A percentile compares a stretch with the other conserved stretches of the same genome.
phyloP scores from a whole-genome alignment of 2,888 invertebrate genomes.

The Napeogenes inachia region DNA sequence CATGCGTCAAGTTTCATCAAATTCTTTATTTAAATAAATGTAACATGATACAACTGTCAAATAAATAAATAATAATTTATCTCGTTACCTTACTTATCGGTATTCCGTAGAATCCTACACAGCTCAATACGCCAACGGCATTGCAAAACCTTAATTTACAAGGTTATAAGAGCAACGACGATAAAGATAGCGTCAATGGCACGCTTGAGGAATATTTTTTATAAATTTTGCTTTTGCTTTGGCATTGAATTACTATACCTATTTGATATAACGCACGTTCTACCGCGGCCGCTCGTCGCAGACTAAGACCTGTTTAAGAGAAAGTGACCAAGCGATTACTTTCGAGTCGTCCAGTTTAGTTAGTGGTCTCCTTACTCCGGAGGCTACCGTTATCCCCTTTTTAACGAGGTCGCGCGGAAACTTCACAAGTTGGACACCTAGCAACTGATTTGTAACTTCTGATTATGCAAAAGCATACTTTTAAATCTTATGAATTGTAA shows the following conservation, averaged over 20 bases:
- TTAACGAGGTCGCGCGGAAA: constrained; percentile 61
- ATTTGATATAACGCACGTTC: constrained; percentile 33
- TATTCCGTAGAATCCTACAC: neutral
- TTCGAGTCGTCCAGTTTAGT: constrained; percentile 59
- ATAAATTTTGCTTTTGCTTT: constrained; percentile 21
- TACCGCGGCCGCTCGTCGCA: constrained; percentile 42
- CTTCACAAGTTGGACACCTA: constrained; percentile 47
- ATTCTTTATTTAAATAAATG: constrained; percentile 22
- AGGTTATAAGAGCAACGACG: constrained; percentile 28
- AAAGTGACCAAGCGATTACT: constrained; percentile 69
- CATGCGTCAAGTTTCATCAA: constrained; percentile 32
- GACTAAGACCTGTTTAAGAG: constrained; percentile 58
- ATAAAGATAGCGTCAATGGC: constrained; percentile 19
- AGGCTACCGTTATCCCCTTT: constrained; percentile 62
- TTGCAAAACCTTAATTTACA: constrained; percentile 37
- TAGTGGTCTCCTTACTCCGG: constrained; percentile 30
- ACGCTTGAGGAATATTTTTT: constrained; percentile 21
- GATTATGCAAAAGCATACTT: neutral
- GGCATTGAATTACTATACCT: constrained; percentile 9
- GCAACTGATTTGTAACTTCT: neutral
- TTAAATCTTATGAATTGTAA: neutral
- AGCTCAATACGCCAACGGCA: constrained; percentile 32
- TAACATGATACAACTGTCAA: neutral
- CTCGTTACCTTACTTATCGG: neutral
- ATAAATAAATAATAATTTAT: neutral